phyloP scores from a whole-genome alignment of 2,888 invertebrate genomes.

The Dryadula phaetusa region DNA sequence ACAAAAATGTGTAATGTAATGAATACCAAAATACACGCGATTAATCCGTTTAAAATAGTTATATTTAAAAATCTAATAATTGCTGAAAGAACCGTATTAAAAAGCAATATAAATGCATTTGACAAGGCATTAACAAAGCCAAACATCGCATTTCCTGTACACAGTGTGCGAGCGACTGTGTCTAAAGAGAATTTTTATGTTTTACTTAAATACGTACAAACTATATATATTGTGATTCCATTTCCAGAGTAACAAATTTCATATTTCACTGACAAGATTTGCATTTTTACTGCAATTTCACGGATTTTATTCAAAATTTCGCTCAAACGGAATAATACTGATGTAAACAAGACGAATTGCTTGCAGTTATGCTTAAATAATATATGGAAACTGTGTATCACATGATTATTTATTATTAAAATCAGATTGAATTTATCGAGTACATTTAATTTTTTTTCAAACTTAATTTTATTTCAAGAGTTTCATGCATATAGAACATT shows the following conservation, averaged over 20 bases:
- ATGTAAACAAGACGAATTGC: conserved; percentile 9
- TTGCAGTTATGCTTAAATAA: not conserved
- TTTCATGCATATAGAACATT: no score
- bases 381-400: not conserved
- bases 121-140: no score
- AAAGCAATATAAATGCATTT: no score
- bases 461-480: no score
- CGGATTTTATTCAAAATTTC: not conserved
- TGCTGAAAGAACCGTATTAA: no score
- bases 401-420: no score
- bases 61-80: no score
- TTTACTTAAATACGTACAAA: not conserved
- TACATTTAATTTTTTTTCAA: no score
- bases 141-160: conserved; percentile 2
- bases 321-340: conserved; percentile 9
- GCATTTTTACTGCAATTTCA: not conserved
- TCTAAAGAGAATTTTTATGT: conserved; percentile 9
- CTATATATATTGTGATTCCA: not conserved
- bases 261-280: not conserved
- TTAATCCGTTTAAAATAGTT: no score
- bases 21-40: no score
- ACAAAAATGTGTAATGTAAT: no score
- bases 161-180: not conserved
- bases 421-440: no score
- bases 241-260: not conserved